These are phyloP conservation scores for Clarias gariepinus DNA, from an alignment of 2,113 vertebrate species.

Conservation along the genomic window DNA sequence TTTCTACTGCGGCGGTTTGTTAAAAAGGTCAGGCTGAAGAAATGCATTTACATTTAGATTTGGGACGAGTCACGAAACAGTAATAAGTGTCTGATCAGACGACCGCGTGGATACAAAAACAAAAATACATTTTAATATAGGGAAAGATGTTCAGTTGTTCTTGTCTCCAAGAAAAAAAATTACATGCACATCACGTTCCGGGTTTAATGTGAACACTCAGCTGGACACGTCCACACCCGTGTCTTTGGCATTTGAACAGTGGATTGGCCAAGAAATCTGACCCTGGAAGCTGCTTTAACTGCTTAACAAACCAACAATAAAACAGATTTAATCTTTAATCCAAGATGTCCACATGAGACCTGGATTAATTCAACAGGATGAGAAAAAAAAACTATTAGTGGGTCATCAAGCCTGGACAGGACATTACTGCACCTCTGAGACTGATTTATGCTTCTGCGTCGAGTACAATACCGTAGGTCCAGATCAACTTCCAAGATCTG, in stretches of 20 bases:
- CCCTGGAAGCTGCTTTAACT: not conserved
- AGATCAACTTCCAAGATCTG: no score
- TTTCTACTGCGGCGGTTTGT: not conserved
- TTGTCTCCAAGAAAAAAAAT: not conserved
- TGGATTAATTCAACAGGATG: not conserved
- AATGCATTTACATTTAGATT: not conserved
- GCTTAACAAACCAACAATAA: not conserved
- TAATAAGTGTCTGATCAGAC: not conserved
- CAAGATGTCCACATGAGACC: not conserved
- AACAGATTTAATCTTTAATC: not conserved
- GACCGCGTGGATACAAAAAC: not conserved
- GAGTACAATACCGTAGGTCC: no score
- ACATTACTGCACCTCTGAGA: no score
- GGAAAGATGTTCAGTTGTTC: not conserved
- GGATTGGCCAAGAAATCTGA: not conserved
- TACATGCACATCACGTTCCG: not conserved
- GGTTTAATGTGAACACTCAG: not conserved
- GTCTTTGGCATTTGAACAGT: not conserved
- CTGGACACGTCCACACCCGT: not conserved
- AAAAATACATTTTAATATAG: not conserved
- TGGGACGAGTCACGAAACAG: not conserved
- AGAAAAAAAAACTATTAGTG: not conserved
- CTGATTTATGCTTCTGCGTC: no score
- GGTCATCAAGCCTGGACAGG: not conserved
- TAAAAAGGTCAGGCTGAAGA: not conserved